phyloP scores from a whole-genome alignment of 2,797 vertebrate genomes.

The Enteromius treurensis region DNA sequence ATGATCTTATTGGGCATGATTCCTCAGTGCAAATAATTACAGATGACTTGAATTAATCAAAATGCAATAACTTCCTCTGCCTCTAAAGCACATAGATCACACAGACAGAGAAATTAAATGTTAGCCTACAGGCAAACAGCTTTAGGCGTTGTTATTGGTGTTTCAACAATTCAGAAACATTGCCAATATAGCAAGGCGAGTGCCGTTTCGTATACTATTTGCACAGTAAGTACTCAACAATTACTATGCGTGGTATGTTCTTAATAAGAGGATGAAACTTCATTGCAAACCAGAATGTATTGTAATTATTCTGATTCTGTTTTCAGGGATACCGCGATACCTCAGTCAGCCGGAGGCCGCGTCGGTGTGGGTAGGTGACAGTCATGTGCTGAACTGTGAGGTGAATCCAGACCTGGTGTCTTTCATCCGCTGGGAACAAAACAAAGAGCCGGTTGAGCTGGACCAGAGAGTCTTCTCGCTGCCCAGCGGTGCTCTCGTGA shows the following conservation, averaged over 20 bases:
- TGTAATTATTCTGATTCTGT: background rate
- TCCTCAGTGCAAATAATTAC: background rate
- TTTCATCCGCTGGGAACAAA: constrained; percentile 89
- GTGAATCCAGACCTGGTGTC: constrained; percentile 85
- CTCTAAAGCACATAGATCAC: background rate
- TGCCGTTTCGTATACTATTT: background rate
- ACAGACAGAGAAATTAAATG: background rate
- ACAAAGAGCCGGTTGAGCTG: constrained; percentile 77
- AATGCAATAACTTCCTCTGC: background rate
- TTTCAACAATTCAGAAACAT: background rate
- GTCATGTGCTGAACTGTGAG: constrained; percentile 85
- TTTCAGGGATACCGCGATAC: constrained; percentile 88
- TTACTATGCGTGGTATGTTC: background rate
- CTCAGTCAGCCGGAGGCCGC: constrained; percentile 83
- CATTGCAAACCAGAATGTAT: background rate
- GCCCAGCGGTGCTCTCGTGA: constrained; percentile 83
- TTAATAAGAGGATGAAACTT: background rate
- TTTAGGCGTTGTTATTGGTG: background rate
- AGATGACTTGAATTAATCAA: constrained; percentile 3
- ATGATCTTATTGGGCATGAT: constrained; percentile 49
- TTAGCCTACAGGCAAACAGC: background rate
- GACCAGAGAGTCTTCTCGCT: constrained; percentile 78
- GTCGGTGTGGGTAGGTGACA: constrained; percentile 77
- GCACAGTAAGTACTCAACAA: background rate
- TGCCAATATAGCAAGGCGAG: background rate